These are phyloP conservation scores for Nebria salina DNA, from an alignment of 2,888 invertebrate genomes.

Conservation along the genomic window DNA sequence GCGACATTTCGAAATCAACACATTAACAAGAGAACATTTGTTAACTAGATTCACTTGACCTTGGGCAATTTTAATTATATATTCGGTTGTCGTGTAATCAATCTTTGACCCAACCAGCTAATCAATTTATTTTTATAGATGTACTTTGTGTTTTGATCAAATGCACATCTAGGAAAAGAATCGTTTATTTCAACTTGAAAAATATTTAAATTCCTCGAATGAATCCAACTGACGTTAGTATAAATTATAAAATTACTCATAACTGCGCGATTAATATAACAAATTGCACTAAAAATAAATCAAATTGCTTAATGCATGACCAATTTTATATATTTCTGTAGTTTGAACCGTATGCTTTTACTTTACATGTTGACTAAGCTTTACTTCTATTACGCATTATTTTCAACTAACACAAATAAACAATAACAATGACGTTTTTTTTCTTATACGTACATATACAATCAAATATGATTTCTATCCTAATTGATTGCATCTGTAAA, in stretches of 20 bases:
- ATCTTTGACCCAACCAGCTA: not conserved
- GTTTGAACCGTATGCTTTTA: not conserved
- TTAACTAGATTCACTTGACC: not conserved
- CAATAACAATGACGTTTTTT: no score
- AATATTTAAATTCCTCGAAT: not conserved
- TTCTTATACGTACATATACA: no score
- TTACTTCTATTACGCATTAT: no score
- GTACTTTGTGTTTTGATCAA: not conserved
- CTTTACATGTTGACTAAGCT: no score
- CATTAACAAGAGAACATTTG: not conserved
- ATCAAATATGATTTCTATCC: no score
- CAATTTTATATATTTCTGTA: not conserved
- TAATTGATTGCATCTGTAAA: not conserved
- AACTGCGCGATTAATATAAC: not conserved
- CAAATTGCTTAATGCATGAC: not conserved
- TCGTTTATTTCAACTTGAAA: not conserved
- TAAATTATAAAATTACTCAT: not conserved
- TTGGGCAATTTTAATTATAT: not conserved
- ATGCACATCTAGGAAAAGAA: not conserved
- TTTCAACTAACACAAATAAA: no score
- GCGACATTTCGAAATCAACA: no score
- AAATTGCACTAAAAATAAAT: not conserved
- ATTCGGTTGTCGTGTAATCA: not conserved
- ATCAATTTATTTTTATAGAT: not conserved
- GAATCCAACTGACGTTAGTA: not conserved